Evolutionary conservation across 1,140 invertebrate species (phyloP), one percentile per base, ranked within the genome.

Genomic region (Lerema accius): DNA sequence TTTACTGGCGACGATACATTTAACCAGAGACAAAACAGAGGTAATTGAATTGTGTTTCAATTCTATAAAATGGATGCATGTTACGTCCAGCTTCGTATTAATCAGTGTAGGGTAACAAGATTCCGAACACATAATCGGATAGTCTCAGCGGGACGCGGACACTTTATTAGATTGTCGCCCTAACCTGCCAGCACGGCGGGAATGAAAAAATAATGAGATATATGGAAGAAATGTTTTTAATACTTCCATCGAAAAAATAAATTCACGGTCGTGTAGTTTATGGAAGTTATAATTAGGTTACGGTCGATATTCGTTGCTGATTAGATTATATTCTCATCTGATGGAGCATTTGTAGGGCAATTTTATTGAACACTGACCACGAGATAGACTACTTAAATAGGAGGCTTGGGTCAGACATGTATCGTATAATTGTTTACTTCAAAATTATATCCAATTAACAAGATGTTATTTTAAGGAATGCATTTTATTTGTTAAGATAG

Each of bases 81-180:
- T 65, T 46, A 61, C 59, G 65, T 67, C 63, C 73, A 61, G 69
- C 70, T 71, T 81, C 74, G 79, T 86, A 86, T 86, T 89, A 89
- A 89, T 89, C 84, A 89, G 82, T 76, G 75, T 83, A 83, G 84
- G 86, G 84, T 89, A 89, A 89, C 86, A 77, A 84, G 82, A 80
- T 89, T 89, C 78, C 59, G 67, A 64, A 65, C 67, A 75, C 78
- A 77, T 89, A 89, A 87, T 86, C 82, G 82, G 84, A 85, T 73
- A 67, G 78, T 82, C 83, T 75, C 84, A 74, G 82, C 83, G 79
- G 86, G 84, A 76, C 66, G 79, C 76, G 76, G 78, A 71, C 84
- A 79, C 49, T 82, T 86, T 89, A 86, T 89, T 89, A 86, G 82
- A 89, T 89, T 86, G 86, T 84, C 82, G 67, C 83, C 84, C 84